Base-by-base conservation (phyloP, 2,797 vertebrate species). In the Nothura maculosa region DNA sequence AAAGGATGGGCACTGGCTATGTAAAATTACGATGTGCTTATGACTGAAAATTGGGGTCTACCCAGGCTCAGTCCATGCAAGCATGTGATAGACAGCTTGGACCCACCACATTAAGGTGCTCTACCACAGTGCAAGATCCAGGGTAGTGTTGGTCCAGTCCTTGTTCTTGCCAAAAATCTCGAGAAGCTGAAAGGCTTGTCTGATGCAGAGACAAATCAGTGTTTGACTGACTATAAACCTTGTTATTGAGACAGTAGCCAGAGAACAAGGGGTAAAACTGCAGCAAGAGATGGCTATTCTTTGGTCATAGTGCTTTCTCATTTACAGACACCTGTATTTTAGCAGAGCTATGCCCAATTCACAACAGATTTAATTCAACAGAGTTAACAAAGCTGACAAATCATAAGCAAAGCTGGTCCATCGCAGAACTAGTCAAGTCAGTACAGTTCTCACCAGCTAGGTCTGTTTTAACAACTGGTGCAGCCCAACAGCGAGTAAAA, bases 381-480 rank as follows among this genome's bases (percentile, higher is more conserved):
- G 63, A 70, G 21, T 3, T 64, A 91, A 73, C n/a, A 50, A 58
- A 90, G 47, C n/a, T 19, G 76, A 62, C 7, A 38, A 74, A 60
- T 14, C 9, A 10, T 0, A 3, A n/a, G 55, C 16, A 67, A 45
- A 2, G 5, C 20, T 30, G 48, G 48, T 22, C 50, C 32, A 36
- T 12, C 0, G 0, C 43, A 60, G 32, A 40, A 55, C 24, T 9
- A 18, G 34, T 5, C 54, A 27, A 0, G 0, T 17, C 22, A 54
- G 63, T 30, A 58, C 1, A 19, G 45, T 10, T 73, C 42, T 66
- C 2, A 0, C 8, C 6, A 27, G 40, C 17, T 30, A 63, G 47
- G 14, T 0, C 43, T 55, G 64, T 14, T 8, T 16, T 1, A 83
- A 12, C 61, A 40, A 48, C 22, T 3, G 32, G n/a, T 0, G 4